Conservation (phyloP, 2,797 vertebrate genomes). For the Rachycentron canadum region DNA sequence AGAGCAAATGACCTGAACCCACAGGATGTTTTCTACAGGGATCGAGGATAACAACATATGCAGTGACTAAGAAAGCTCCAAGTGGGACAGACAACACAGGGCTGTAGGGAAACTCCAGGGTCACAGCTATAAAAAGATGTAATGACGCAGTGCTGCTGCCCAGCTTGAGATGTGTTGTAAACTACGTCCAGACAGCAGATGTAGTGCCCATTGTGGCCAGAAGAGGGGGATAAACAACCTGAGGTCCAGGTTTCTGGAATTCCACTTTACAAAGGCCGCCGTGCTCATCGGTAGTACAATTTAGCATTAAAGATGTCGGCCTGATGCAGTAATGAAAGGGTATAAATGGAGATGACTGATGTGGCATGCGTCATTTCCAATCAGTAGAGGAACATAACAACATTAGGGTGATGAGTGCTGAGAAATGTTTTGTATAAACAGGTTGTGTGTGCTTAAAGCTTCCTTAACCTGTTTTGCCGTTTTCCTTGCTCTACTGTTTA, state of each 20-base stretch:
- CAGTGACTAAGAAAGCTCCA: slow-evolving; percentile 86
- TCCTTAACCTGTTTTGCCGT: slow-evolving; percentile 68
- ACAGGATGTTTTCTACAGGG: slow-evolving; percentile 88
- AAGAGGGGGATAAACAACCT: slow-evolving; percentile 82
- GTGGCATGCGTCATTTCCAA: slow-evolving; percentile 72
- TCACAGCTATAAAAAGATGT: slow-evolving; percentile 86
- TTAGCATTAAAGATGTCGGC: slow-evolving; percentile 46
- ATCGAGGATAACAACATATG: slow-evolving; percentile 85
- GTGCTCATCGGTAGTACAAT: slow-evolving; percentile 40
- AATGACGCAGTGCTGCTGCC: slow-evolving; percentile 83
- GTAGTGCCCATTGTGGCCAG: slow-evolving; percentile 66
- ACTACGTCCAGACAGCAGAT: slow-evolving; percentile 42
- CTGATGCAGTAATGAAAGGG: slow-evolving; percentile 56
- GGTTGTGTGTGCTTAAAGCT: slow-evolving; percentile 63
- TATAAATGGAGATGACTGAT: slow-evolving; percentile 61
- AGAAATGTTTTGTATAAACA: slow-evolving; percentile 74
- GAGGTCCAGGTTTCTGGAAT: slow-evolving; percentile 40
- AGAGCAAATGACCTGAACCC: slow-evolving; percentile 86
- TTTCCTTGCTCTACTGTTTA: slow-evolving; percentile 59
- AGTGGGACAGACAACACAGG: slow-evolving; percentile 85
- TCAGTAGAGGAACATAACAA: slow-evolving; percentile 73
- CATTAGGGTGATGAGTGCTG: slow-evolving; percentile 66
- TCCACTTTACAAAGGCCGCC: slow-evolving; percentile 39
- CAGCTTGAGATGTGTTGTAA: slow-evolving; percentile 68
- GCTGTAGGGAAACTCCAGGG: slow-evolving; percentile 89